Percentiles rank a stretch among this genome's conserved stretches.
Conservation (phyloP, 2,797 vertebrate species). For the Xiphophorus birchmanni region DNA sequence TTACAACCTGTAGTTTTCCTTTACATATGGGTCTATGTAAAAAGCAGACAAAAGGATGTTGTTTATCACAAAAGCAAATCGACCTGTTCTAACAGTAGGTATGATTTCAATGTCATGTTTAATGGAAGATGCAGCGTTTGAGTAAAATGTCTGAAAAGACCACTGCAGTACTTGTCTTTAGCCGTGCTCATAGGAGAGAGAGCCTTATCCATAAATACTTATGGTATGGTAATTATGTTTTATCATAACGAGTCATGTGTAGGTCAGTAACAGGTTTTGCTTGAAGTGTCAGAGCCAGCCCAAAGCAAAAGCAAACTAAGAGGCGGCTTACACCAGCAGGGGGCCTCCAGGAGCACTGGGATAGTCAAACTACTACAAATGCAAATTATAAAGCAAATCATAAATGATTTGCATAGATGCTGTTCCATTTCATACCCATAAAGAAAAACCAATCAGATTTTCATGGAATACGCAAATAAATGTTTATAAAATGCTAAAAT, state of each 20-base stretch:
- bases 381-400: not conserved
- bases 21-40: slow-evolving; percentile 53
- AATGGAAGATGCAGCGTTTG: not conserved
- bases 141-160: slow-evolving; percentile 3
- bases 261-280: not conserved
- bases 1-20: slow-evolving; percentile 78
- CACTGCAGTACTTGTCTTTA: slow-evolving; percentile 7
- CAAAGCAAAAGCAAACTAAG: not conserved
- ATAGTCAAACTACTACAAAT: not conserved
- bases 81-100: slow-evolving; percentile 29
- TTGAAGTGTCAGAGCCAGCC: not conserved
- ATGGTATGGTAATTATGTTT: slow-evolving; percentile 7
- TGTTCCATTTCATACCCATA: not conserved
- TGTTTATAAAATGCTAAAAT: not conserved
- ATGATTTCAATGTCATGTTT: slow-evolving; percentile 15
- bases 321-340: not conserved
- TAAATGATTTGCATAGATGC: not conserved
- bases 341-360: not conserved
- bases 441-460: not conserved
- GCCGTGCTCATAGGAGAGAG: slow-evolving; percentile 12
- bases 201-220: slow-evolving; percentile 31
- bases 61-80: slow-evolving; percentile 48
- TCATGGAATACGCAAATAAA: not conserved
- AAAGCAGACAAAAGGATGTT: slow-evolving; percentile 33
- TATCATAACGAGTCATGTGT: slow-evolving; percentile 13